Conservation (phyloP, 2,113 vertebrate genomes). For the Megaleporinus macrocephalus region DNA sequence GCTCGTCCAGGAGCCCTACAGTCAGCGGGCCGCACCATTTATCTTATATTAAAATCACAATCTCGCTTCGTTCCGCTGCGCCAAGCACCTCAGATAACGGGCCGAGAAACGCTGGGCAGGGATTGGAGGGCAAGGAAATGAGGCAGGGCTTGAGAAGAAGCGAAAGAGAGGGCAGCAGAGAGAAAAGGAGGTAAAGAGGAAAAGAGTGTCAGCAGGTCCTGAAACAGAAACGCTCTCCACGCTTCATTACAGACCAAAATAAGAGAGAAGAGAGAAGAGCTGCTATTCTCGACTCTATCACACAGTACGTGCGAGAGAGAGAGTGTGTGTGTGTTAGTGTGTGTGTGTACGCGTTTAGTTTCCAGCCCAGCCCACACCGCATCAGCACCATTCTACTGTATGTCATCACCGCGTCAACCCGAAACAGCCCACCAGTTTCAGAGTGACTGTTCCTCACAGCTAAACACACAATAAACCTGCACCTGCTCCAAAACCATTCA, state of each 20-base stretch:
- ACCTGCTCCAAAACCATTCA: conserved; percentile 6
- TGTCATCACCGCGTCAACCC: conserved; percentile 1
- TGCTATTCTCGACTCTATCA: conserved; percentile 16
- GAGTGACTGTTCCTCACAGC: background rate
- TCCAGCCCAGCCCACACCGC: conserved; percentile 19
- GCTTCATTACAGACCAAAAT: conserved; percentile 76
- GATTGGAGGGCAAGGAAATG: too few species aligned
- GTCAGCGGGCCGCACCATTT: too few species aligned
- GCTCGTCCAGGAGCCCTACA: too few species aligned
- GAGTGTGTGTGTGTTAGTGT: too few species aligned
- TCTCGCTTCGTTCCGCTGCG: too few species aligned
- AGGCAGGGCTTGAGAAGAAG: too few species aligned
- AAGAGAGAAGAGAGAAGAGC: conserved; percentile 29
- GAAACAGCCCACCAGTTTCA: background rate
- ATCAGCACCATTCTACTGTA: conserved; percentile 4
- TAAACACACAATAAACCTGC: conserved; percentile 1
- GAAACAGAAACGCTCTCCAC: conserved; percentile 70
- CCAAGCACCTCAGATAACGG: too few species aligned
- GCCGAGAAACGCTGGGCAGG: too few species aligned
- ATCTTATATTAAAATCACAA: too few species aligned
- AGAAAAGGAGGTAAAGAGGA: too few species aligned
- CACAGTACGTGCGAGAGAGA: background rate
- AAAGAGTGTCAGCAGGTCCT: conserved; percentile 56
- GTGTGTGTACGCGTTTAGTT: conserved; percentile 11
- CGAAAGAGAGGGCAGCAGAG: too few species aligned